Evolutionary conservation across 2,797 vertebrate genomes (phyloP), one percentile per base, ranked within the genome.

Genomic region (Okamejei kenojei): DNA sequence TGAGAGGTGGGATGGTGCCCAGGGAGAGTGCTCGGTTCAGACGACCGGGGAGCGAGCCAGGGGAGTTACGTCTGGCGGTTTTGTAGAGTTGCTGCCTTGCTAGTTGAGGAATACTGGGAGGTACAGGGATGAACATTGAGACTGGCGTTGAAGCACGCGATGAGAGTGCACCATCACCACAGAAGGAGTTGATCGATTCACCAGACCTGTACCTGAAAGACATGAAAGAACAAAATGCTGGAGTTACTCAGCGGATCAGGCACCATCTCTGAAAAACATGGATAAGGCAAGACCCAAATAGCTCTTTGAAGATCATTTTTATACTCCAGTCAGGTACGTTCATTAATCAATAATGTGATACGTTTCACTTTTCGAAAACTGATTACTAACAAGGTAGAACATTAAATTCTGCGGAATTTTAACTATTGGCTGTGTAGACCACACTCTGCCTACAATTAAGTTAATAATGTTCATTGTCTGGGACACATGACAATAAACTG

Each of bases 1-100:
- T 97, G 93, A 99, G 96, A 29, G 98, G 96, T 38, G 98, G 98
- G 3, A 97, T 98, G 78, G 99, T 99, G 76, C 99, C 99, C 84
- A 99, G 96, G 0, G 97, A 97, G 0, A 99, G 98, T 0, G 98
- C 98, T 94, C 97, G 95, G 96, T 96, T 98, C 94, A 99, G 97
- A 1, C 98, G 98, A 2, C 98, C 97, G 0, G 98, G 98, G 80
- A 99, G 96, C 0, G 98, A 99, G 54, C 98, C 98, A 0, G 98
- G 97, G 0, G 97, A 98, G 0, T 96, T 95, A 93, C 96, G 97
- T 21, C 96, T 97, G 2, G 97, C 96, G 0, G 96, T 95, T 61
- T 96, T 96, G 94, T 96, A 95, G 90, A 97, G 96, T 65, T 97
- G 97, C 65, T 95, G 97, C 95, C 94, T 97, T 93, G 97, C 94